phyloP scores from a whole-genome alignment of 2,888 invertebrate species.

The Acronicta psi region DNA sequence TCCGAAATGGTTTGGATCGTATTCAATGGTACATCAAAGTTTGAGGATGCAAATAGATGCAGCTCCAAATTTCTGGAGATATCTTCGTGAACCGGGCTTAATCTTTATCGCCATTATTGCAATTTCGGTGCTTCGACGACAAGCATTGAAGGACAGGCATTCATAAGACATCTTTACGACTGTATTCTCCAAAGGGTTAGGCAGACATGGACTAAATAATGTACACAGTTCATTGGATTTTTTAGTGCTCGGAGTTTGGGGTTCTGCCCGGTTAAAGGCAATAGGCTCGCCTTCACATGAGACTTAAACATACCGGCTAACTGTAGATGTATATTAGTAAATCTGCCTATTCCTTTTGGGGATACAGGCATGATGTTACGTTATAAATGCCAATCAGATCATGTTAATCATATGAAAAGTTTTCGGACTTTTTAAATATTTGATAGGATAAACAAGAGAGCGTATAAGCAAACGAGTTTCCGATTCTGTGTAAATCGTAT shows the following conservation, averaged over 20 bases:
- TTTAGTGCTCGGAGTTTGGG: too few species aligned
- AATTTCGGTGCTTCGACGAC: slow-evolving; percentile 5
- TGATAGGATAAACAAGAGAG: slow-evolving; percentile 18
- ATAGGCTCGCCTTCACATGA: too few species aligned
- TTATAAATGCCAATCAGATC: slow-evolving; percentile 11
- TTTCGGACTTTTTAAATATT: slow-evolving; percentile 12
- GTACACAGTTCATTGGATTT: too few species aligned
- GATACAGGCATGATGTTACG: too few species aligned
- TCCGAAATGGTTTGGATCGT: slow-evolving; percentile 36
- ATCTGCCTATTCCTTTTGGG: too few species aligned
- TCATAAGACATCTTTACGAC: too few species aligned
- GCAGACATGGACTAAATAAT: too few species aligned
- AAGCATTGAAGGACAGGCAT: too few species aligned
- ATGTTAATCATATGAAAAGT: slow-evolving; percentile 12
- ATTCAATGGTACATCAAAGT: slow-evolving; percentile 52
- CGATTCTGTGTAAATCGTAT: slow-evolving; percentile 1
- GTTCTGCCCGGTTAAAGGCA: too few species aligned
- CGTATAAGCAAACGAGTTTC: neutral
- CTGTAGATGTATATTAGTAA: too few species aligned
- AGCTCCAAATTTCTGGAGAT: slow-evolving; percentile 9
- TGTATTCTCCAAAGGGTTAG: too few species aligned
- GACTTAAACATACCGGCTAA: too few species aligned
- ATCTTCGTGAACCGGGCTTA: slow-evolving; percentile 8
- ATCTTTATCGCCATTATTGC: slow-evolving; percentile 2
- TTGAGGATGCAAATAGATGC: slow-evolving; percentile 33